These are phyloP conservation scores for Dynastes grantii DNA, from an alignment of 2,888 invertebrate genomes.

Conservation along the genomic window DNA sequence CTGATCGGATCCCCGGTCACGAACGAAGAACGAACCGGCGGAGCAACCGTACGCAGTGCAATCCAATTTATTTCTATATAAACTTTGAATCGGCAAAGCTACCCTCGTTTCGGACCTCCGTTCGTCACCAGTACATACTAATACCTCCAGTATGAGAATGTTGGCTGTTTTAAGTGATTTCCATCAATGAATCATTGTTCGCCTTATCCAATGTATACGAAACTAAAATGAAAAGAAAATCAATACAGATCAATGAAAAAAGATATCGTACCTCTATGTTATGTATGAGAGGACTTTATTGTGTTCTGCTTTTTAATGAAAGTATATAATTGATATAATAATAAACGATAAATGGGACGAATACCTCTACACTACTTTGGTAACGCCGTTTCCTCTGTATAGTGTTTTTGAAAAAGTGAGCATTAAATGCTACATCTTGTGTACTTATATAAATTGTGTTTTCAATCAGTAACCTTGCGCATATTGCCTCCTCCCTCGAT, in stretches of 20 bases:
- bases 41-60: constrained; percentile 54
- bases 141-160: constrained; percentile 70
- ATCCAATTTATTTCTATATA: constrained; percentile 54
- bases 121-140: constrained; percentile 57
- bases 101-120: constrained; percentile 44
- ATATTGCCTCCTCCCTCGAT: constrained; percentile 42
- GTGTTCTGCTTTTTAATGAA: constrained; percentile 72
- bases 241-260: constrained; percentile 62
- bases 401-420: constrained; percentile 72
- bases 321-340: constrained; percentile 55
- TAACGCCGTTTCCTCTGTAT: constrained; percentile 72
- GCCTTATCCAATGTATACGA: constrained; percentile 85
- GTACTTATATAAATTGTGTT: constrained; percentile 67
- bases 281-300: constrained; percentile 71
- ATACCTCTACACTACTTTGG: constrained; percentile 71
- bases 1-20: constrained; percentile 54
- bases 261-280: constrained; percentile 71
- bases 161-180: constrained; percentile 72
- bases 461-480: constrained; percentile 50
- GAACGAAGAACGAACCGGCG: constrained; percentile 52
- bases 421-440: constrained; percentile 73
- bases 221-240: constrained; percentile 63
- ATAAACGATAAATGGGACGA: constrained; percentile 67
- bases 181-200: constrained; percentile 72
- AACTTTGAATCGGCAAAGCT: constrained; percentile 44